phyloP scores from a whole-genome alignment of 1,140 invertebrate genomes.

The Ephestia elutella region DNA sequence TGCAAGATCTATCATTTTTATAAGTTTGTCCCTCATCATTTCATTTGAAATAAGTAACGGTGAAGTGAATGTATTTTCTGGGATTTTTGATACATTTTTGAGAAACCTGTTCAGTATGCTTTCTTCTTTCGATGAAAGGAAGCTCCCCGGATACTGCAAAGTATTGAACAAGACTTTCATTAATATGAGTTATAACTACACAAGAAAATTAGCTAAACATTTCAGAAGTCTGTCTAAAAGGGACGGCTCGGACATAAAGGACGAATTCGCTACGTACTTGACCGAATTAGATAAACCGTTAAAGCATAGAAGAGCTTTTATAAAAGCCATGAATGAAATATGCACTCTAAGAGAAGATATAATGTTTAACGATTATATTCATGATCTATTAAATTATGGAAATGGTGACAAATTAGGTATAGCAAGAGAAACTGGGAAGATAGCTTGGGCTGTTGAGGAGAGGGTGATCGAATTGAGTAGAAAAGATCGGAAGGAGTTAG shows the following conservation, averaged over 20 bases:
- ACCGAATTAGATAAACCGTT: constrained; percentile 28
- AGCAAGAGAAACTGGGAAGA: constrained; percentile 36
- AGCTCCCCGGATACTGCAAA: constrained; percentile 34
- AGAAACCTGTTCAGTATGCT: constrained; percentile 31
- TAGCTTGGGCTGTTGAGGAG: constrained; percentile 37
- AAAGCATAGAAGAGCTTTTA: constrained; percentile 26
- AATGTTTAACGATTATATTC: constrained; percentile 41
- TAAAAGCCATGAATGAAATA: constrained; percentile 37
- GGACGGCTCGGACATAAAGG: constrained; percentile 33
- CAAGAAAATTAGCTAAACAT: constrained; percentile 32
- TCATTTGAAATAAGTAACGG: background rate
- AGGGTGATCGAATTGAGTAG: constrained; percentile 29
- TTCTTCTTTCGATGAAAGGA: constrained; percentile 32
- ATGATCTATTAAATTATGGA: constrained; percentile 39
- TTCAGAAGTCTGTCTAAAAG: constrained; percentile 32
- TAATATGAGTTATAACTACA: constrained; percentile 24
- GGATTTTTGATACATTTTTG: constrained; percentile 45
- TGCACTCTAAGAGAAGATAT: constrained; percentile 38
- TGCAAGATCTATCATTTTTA: background rate
- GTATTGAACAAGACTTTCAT: constrained; percentile 26
- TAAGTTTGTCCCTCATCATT: background rate
- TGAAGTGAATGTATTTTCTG: constrained; percentile 14
- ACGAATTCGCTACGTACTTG: constrained; percentile 29
- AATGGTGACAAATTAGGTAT: constrained; percentile 31
- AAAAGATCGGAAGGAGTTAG: constrained; percentile 25